phyloP scores from a whole-genome alignment of 2,797 vertebrate species.

The Cossypha polioptera region DNA sequence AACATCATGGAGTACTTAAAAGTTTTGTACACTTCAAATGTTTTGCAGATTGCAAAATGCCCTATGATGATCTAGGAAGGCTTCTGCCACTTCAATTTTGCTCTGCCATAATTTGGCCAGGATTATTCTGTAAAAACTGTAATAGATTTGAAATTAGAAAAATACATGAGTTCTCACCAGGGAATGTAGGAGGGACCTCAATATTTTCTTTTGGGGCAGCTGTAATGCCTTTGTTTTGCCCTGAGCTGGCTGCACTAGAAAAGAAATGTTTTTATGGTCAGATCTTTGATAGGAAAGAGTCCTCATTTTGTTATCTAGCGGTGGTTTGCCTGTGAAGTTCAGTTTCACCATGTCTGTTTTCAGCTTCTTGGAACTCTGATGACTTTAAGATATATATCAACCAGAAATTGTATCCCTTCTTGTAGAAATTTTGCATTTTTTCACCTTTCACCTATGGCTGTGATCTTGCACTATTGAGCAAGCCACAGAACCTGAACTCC shows the following conservation, averaged over 20 bases:
- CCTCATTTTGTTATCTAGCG: background rate
- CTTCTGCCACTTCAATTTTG: background rate
- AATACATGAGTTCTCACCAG: background rate
- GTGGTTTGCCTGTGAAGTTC: background rate
- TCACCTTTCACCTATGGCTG: background rate
- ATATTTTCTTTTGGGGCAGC: background rate
- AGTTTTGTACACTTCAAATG: background rate
- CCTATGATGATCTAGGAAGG: background rate
- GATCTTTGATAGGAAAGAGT: background rate
- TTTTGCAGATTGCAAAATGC: background rate
- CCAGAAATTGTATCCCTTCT: background rate
- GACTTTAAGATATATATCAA: background rate
- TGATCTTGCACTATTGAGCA: background rate
- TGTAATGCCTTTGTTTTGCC: background rate
- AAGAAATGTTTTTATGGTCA: background rate
- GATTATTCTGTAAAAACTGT: background rate
- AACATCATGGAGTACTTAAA: background rate
- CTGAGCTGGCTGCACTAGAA: background rate
- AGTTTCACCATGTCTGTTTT: background rate
- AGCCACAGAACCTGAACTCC: background rate
- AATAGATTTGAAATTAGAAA: background rate
- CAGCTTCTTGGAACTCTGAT: background rate
- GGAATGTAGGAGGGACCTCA: background rate
- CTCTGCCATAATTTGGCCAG: background rate
- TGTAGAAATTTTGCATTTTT: background rate